Percentiles rank a stretch among this genome's conserved stretches.
phyloP scores from a whole-genome alignment of 1,140 invertebrate species.

The Cyrtorhinus lividipennis region DNA sequence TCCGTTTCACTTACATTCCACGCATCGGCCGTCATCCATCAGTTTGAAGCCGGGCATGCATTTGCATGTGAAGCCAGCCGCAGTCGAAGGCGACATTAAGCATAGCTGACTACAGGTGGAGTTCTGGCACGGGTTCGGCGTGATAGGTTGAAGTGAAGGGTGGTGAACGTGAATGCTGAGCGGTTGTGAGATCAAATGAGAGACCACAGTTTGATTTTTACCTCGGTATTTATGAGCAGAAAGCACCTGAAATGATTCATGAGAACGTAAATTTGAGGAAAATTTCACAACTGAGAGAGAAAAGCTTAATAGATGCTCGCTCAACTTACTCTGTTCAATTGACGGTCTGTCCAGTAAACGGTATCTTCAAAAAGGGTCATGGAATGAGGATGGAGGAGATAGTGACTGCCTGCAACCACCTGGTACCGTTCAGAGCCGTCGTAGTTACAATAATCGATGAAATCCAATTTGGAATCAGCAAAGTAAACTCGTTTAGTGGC shows the following conservation, averaged over 20 bases:
- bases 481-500: constrained; percentile 91
- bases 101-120: constrained; percentile 81
- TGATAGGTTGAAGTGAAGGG: constrained; percentile 77
- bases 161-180: constrained; percentile 89
- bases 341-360: constrained; percentile 92
- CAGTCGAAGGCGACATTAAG: constrained; percentile 58
- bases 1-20: constrained; percentile 35
- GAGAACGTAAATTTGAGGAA: neutral
- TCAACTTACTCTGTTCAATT: constrained; percentile 58
- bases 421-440: constrained; percentile 81
- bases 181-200: constrained; percentile 85
- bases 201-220: constrained; percentile 80
- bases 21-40: constrained; percentile 51
- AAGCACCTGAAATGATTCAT: constrained; percentile 29
- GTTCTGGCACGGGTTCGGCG: constrained; percentile 64
- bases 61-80: constrained; percentile 67
- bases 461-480: constrained; percentile 93
- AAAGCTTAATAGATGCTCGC: neutral
- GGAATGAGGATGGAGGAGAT: constrained; percentile 88
- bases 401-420: constrained; percentile 74
- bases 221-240: constrained; percentile 85
- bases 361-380: constrained; percentile 84
- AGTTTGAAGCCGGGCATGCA: constrained; percentile 78
- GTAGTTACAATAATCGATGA: constrained; percentile 97
- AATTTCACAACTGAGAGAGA: neutral